Evolutionary conservation across 2,113 vertebrate species (phyloP), one percentile per base, ranked within the genome.

Genomic region (Acrocephalus arundinaceus): DNA sequence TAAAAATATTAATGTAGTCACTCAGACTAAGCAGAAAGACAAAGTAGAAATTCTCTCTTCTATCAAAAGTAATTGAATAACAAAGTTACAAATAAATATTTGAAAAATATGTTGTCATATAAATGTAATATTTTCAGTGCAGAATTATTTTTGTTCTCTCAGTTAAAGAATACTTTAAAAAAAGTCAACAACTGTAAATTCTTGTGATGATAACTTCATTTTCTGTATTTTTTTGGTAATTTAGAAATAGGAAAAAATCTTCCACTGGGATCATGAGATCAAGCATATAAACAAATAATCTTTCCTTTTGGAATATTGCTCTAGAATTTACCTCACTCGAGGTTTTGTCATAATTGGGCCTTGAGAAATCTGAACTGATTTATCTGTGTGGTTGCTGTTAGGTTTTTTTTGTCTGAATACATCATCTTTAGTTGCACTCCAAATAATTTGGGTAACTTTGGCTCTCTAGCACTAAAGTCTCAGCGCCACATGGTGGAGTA

Each of bases 401-500:
- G 15, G 19, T 4, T 31, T 30, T 63, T 78, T 82, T 46, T 71
- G 30, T 33, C 48, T 49, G 13, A 78, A 68, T 45, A 68, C 15
- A 72, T 13, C 20, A 28, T 30, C 49, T 89, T 86, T 15, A 73
- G 51, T 13, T 52, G 31, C 62, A 62, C 48, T 78, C n/a, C 62
- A 85, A 93, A 67, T 19, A n/a, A 79, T n/a, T 39, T 33, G 24
- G 33, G 15, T 59, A 19, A 54, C 72, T 65, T 9, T 28, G 43
- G 61, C 74, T 93, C 39, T 90, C 58, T 12, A 91, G 96, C 85
- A 96, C 54, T 97, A 89, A 95, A 94, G 76, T 45, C 58, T 73
- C 71, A 94, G 41, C 19, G 9, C 98, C 98, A 98, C 98, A 98
- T 4, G 98, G 98, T 98, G 98, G 98, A 96, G 97, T 57, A 95